phyloP scores from a whole-genome alignment of 23 tunicate species.

The Aplidium turbinatum region DNA sequence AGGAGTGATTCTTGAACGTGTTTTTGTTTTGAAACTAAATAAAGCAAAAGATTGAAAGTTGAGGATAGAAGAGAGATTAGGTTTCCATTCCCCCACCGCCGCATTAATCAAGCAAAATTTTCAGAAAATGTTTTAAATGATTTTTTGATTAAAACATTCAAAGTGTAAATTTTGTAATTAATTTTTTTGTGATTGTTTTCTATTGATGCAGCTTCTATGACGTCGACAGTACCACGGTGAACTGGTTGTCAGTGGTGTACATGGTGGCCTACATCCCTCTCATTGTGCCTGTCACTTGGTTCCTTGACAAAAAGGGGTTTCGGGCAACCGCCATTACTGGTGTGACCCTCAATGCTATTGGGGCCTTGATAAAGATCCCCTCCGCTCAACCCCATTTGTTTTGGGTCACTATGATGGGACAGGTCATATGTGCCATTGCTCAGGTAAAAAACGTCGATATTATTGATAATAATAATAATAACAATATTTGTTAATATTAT shows the following conservation, averaged over 20 bases:
- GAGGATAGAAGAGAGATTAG: no score
- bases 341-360: not conserved
- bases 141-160: no score
- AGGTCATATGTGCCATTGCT: not conserved
- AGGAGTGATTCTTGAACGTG: no score
- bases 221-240: not conserved
- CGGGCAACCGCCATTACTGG: not conserved
- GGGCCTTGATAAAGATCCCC: not conserved
- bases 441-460: not conserved
- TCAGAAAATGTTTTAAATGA: not conserved
- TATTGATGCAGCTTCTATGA: not conserved
- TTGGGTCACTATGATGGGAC: conserved; percentile 6
- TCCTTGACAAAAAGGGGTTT: not conserved
- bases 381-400: not conserved
- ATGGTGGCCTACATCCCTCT: conserved; percentile 3
- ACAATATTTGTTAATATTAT: no score
- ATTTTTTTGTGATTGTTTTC: no score
- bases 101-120: no score
- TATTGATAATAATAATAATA: no score
- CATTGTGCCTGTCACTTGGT: not conserved
- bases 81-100: no score
- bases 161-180: no score
- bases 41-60: no score
- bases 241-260: conserved; percentile 12
- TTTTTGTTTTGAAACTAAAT: no score